Base-by-base conservation (phyloP, 1,140 invertebrate genomes). In the Drosophila equinoxialis region DNA sequence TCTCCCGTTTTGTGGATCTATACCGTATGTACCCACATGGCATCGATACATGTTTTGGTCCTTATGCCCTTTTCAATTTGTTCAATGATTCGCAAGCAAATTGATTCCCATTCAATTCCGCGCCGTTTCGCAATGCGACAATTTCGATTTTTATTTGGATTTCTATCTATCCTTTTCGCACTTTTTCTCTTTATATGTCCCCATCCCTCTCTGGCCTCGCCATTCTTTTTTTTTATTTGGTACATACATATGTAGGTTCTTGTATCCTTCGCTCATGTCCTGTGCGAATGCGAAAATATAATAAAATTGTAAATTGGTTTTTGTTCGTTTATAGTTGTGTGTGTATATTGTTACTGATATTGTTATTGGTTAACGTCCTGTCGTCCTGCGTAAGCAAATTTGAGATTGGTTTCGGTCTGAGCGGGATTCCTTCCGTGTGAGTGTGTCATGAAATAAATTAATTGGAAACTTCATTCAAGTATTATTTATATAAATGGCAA, bases 51-150 rank as follows among this genome's bases (percentile, higher is more conserved):
- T 61, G 45, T 72, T 51, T 65, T 64, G 69, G 73, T 76, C 61
- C 77, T 77, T 81, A 76, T 87, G 81, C 76, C 81, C 72, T 90
- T 89, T 91, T 91, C 89, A 91, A 91, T 91, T 91, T 91, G 84
- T 87, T 91, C 89, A 91, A 91, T 90, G 89, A 91, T 90, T 89
- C 84, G 89, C 78, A 91, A 91, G 89, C 89, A 91, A 91, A 91
- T 90, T 91, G 89, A 90, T 89, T 91, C 83, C 72, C 89, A 90
- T 89, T 90, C 89, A 91, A 90, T 90, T 90, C 81, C 87, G 80
- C 83, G 79, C 75, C 77, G 82, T 81, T 87, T 84, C 87, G 81
- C 74, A 59, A 79, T 86, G 79, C 83, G 87, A 90, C 82, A 87
- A 90, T 90, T 90, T 90, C 80, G 81, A 90, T 90, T 83, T 87